A percentile compares a stretch with the other conserved stretches of the same genome.
phyloP scores from a whole-genome alignment of 2,797 vertebrate genomes.

The Parauchenoglanis punctatus region DNA sequence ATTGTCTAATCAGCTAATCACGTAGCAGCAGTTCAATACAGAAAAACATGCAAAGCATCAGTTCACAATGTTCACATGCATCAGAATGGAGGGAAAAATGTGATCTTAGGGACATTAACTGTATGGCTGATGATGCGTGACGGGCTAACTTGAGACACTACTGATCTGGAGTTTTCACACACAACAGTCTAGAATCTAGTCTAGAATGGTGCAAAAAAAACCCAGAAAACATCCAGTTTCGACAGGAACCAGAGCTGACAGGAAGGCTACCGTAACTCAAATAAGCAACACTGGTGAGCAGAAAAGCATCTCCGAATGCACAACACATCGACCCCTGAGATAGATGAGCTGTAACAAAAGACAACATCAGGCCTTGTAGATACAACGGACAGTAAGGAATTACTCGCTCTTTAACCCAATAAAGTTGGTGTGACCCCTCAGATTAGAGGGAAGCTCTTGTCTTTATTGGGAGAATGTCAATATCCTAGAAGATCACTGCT shows the following conservation, averaged over 20 bases:
- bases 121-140: not conserved
- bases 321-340: not conserved
- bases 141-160: not conserved
- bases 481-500: not conserved
- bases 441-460: not conserved
- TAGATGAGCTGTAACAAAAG: not conserved
- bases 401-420: not conserved
- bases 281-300: not conserved
- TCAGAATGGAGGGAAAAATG: not conserved
- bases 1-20: not conserved
- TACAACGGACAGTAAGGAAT: not conserved
- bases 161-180: not conserved
- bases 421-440: not conserved
- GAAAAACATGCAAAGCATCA: too few relatives aligned
- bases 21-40: not conserved
- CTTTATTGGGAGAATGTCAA: not conserved
- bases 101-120: not conserved
- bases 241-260: too few relatives aligned
- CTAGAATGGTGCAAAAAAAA: not conserved
- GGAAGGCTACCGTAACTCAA: not conserved
- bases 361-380: not conserved
- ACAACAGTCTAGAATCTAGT: not conserved
- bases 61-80: not conserved
- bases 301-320: not conserved
- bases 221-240: not conserved